Percentiles rank a stretch among this genome's conserved stretches.
phyloP scores from a whole-genome alignment of 2,113 vertebrate species.

The Cyprinodon variegatus region DNA sequence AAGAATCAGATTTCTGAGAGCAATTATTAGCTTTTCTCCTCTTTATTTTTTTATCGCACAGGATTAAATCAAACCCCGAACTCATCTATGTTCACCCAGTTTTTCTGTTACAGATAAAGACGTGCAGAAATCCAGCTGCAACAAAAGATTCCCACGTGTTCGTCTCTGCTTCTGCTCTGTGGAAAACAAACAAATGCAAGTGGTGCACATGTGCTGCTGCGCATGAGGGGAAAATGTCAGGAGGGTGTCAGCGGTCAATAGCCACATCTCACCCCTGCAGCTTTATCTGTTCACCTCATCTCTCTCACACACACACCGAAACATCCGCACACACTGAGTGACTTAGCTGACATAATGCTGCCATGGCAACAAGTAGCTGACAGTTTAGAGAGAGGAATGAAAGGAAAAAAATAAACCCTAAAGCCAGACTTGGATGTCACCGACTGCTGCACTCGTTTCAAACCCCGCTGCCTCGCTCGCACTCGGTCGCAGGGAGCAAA shows the following conservation, averaged over 20 bases:
- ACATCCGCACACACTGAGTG: neutral
- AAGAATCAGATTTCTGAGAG: no score
- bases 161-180: neutral
- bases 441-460: constrained; percentile 19
- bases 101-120: neutral
- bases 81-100: neutral
- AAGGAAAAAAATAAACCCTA: constrained; percentile 19
- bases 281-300: constrained; percentile 2
- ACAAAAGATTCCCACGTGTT: neutral
- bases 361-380: constrained; percentile 64
- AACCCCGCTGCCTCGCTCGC: constrained; percentile 20
- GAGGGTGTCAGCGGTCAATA: constrained; percentile 14
- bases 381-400: constrained; percentile 31
- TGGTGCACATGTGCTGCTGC: neutral
- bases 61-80: neutral
- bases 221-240: neutral
- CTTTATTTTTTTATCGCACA: neutral
- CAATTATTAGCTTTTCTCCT: no score
- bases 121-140: neutral
- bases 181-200: neutral
- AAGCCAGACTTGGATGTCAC: constrained; percentile 21
- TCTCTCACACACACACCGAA: constrained; percentile 6
- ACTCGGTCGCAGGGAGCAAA: constrained; percentile 3
- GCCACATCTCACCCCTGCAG: constrained; percentile 17
- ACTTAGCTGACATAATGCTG: constrained; percentile 38